Conservation (phyloP, 2,797 vertebrate genomes). For the Bradypodion pumilum region DNA sequence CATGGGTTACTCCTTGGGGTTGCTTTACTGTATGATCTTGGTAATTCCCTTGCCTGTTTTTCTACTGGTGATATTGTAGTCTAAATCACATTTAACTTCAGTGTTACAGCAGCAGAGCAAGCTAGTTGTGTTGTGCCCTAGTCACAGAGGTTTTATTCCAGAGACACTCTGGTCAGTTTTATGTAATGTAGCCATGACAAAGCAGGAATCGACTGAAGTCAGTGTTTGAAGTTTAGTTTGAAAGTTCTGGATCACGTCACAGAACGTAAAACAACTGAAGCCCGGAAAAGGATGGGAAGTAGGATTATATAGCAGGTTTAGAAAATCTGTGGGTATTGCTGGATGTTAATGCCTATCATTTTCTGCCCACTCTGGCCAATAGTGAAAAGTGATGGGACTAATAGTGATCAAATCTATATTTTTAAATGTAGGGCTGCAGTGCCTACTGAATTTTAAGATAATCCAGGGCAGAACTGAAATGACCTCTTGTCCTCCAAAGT, state of each 20-base stretch:
- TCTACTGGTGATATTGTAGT: neutral
- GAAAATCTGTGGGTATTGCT: neutral
- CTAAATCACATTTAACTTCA: neutral
- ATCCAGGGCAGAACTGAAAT: neutral
- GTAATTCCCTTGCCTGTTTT: slow-evolving; percentile 19
- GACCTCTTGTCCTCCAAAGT: fast-evolving
- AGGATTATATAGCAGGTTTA: neutral
- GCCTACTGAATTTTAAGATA: neutral
- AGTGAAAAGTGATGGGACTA: neutral
- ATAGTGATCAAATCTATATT: neutral
- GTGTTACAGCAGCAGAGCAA: no score
- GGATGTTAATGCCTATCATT: neutral
- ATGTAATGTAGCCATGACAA: neutral
- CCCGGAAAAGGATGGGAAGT: neutral
- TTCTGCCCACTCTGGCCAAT: neutral
- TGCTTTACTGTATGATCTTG: neutral
- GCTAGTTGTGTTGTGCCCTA: no score
- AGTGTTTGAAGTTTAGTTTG: neutral
- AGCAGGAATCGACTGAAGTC: neutral
- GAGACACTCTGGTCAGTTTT: neutral
- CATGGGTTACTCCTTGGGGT: neutral
- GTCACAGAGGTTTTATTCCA: neutral
- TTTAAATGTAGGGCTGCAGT: neutral
- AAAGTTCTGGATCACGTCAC: neutral
- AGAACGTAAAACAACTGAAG: neutral